Conservation (phyloP, 2,888 invertebrate genomes). For the Trissonchulus latispiculum region DNA sequence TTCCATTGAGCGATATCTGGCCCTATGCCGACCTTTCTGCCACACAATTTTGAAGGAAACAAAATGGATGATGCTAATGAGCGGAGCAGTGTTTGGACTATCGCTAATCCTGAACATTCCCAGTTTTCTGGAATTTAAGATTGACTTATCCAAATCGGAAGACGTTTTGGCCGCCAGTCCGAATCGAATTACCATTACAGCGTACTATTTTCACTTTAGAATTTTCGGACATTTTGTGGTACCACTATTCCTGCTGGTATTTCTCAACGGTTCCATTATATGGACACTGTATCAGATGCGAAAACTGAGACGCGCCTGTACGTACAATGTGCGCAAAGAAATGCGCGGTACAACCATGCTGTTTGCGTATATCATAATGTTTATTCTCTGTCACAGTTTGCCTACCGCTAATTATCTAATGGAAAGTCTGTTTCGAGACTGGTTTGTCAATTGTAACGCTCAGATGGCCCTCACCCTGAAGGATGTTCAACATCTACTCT, state of each 20-base stretch:
- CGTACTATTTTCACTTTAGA: slow-evolving; percentile 2
- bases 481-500: background rate
- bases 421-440: background rate
- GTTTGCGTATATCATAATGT: slow-evolving; percentile 2
- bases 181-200: background rate
- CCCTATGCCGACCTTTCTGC: background rate
- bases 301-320: background rate
- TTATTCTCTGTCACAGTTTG: background rate
- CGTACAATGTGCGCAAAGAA: background rate
- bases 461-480: background rate
- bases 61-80: background rate
- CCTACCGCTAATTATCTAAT: slow-evolving; percentile 5
- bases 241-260: background rate
- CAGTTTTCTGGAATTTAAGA: background rate
- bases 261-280: too few relatives aligned
- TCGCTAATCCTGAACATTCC: slow-evolving; percentile 1
- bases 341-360: slow-evolving; percentile 7
- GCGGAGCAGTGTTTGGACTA: background rate
- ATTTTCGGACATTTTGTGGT: background rate
- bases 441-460: background rate
- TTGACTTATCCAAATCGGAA: too few relatives aligned
- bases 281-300: background rate
- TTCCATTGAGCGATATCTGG: background rate
- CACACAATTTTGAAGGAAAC: background rate
- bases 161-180: too few relatives aligned